phyloP scores from a whole-genome alignment of 2,888 invertebrate species.

The Ctena decussata region DNA sequence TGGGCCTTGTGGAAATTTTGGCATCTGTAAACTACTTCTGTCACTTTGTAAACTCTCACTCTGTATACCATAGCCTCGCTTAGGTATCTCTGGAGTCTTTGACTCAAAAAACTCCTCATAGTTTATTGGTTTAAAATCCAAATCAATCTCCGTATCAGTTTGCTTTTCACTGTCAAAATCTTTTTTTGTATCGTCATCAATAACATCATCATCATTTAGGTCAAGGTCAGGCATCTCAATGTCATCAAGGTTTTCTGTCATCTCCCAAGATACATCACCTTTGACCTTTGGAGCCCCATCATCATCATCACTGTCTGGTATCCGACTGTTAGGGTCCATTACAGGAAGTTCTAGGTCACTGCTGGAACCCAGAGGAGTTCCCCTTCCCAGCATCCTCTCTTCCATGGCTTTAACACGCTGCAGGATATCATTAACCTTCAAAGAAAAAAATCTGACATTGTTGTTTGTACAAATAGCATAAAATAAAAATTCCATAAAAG shows the following conservation, averaged over 20 bases:
- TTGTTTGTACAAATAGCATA: no score
- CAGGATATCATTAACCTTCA: neutral
- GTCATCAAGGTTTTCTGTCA: constrained; percentile 62
- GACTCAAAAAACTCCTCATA: constrained; percentile 56
- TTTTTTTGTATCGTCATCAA: neutral
- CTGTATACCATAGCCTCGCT: constrained; percentile 5
- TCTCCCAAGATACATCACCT: constrained; percentile 55
- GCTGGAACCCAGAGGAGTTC: constrained; percentile 10
- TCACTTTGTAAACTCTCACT: constrained; percentile 18
- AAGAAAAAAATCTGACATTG: neutral
- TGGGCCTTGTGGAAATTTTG: neutral
- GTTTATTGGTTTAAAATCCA: neutral
- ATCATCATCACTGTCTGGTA: constrained; percentile 10
- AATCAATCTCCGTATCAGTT: neutral
- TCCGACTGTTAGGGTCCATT: constrained; percentile 40
- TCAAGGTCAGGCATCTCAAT: constrained; percentile 65
- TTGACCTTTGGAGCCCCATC: neutral
- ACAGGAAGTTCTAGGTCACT: constrained; percentile 47
- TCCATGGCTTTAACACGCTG: neutral
- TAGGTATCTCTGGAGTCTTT: constrained; percentile 60
- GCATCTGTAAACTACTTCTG: constrained; percentile 16
- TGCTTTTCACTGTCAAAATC: neutral
- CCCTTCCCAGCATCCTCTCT: neutral
- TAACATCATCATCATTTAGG: constrained; percentile 1
- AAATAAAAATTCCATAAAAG: no score